Evolutionary conservation across 2,888 invertebrate genomes (phyloP).

Genomic region (Seira sanloemensis): DNA sequence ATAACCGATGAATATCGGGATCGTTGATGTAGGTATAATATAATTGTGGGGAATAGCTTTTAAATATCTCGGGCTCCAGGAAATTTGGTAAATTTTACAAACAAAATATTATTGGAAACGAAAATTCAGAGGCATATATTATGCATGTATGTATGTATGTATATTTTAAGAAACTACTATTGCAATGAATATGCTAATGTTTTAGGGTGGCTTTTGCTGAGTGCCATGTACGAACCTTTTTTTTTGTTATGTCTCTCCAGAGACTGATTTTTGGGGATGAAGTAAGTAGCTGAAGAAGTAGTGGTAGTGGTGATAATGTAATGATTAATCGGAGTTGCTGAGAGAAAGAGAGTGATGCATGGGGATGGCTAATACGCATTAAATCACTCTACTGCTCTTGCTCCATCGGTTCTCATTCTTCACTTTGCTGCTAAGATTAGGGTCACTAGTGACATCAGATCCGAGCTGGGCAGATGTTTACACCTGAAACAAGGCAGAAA

Average conservation of each 20-base stretch:
- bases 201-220: neutral
- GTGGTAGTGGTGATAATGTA: conserved; percentile 41
- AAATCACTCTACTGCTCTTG: conserved; percentile 40
- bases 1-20: conserved; percentile 32
- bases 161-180: neutral
- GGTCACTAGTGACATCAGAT: conserved; percentile 29
- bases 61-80: neutral
- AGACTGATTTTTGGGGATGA: conserved; percentile 32
- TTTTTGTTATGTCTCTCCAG: conserved; percentile 26
- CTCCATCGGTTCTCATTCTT: neutral
- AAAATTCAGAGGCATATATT: too few species aligned
- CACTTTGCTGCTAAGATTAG: neutral
- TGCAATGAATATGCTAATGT: neutral
- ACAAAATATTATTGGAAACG: neutral
- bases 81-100: neutral
- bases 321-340: conserved; percentile 53
- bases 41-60: conserved; percentile 3
- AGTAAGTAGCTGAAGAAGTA: neutral
- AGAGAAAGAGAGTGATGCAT: conserved; percentile 57
- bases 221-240: neutral
- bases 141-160: too few species aligned
- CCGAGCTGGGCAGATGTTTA: neutral
- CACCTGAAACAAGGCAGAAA: conserved; percentile 12
- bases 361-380: conserved; percentile 43
- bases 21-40: neutral